A percentile compares a stretch with the other conserved stretches of the same genome.
Conservation (phyloP, 2,888 invertebrate species). For the Drosophila greeni region DNA sequence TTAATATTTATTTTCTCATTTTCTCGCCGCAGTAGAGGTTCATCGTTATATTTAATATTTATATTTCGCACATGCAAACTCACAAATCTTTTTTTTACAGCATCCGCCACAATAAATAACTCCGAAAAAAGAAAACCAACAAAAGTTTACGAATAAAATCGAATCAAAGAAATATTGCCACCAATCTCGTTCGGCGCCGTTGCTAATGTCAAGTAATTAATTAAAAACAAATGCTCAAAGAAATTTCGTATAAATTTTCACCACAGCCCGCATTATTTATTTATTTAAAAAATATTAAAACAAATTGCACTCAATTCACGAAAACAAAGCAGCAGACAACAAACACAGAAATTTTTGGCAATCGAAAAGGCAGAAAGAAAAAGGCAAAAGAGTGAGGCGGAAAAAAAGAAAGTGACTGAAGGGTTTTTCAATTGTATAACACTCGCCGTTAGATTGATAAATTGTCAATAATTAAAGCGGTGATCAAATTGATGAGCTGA, state of each 20-base stretch:
- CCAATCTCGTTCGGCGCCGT: conserved; percentile 44
- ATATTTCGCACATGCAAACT: conserved; percentile 35
- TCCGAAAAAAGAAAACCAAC: background rate
- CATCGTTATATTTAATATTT: conserved; percentile 1
- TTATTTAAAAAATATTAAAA: conserved; percentile 43
- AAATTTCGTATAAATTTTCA: conserved; percentile 22
- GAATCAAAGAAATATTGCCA: conserved; percentile 35
- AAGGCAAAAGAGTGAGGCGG: background rate
- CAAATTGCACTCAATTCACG: conserved; percentile 35
- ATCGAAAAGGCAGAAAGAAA: conserved; percentile 15
- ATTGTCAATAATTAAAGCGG: conserved; percentile 49
- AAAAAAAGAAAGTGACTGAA: conserved; percentile 45
- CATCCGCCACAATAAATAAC: conserved; percentile 5
- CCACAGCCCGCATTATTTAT: conserved; percentile 35
- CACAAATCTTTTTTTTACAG: conserved; percentile 6
- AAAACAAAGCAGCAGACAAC: conserved; percentile 20
- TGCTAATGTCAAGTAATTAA: conserved; percentile 57
- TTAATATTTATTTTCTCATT: conserved; percentile 5
- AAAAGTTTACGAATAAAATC: conserved; percentile 20
- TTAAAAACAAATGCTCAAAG: conserved; percentile 46
- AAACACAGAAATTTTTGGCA: conserved; percentile 19
- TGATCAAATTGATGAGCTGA: conserved; percentile 40
- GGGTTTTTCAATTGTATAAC: conserved; percentile 58
- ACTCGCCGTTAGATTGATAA: conserved; percentile 49
- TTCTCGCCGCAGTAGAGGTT: background rate